Conservation (phyloP, 2,797 vertebrate species). For the Galagoides demidoff region DNA sequence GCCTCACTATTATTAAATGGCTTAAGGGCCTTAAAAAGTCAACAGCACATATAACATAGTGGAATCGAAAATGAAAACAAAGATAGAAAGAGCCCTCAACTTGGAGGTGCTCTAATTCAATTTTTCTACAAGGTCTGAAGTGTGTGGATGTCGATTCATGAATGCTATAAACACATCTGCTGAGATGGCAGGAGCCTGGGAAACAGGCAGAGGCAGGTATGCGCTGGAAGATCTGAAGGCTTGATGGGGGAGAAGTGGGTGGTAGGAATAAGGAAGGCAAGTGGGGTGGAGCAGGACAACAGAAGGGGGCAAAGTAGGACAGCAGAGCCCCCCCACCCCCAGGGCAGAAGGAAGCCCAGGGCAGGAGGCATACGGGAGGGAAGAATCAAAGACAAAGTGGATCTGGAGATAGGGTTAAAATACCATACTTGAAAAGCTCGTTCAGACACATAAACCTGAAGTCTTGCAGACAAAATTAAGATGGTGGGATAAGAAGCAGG, state of each 20-base stretch:
- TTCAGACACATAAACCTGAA: background rate
- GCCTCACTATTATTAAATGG: background rate
- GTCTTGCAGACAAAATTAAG: background rate
- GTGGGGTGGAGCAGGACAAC: background rate
- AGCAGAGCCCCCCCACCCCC: background rate
- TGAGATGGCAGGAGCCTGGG: background rate
- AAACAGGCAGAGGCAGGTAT: constrained; percentile 70
- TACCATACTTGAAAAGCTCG: background rate
- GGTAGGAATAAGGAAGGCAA: background rate
- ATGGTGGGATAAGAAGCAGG: background rate
- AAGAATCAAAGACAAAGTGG: background rate
- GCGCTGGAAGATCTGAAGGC: constrained; percentile 57
- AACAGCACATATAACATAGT: background rate
- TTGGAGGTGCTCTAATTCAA: background rate
- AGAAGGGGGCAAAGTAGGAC: background rate
- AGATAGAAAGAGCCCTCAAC: background rate
- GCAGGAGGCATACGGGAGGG: background rate
- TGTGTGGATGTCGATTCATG: background rate
- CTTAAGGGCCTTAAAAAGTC: constrained; percentile 13
- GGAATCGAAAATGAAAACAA: constrained; percentile 28
- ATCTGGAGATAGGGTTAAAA: background rate
- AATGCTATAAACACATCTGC: constrained; percentile 10
- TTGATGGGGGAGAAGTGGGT: constrained; percentile 12
- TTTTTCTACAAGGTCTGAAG: background rate
- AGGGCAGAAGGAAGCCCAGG: constrained; percentile 16